A percentile compares a stretch with the other conserved stretches of the same genome.
phyloP scores from a whole-genome alignment of 2,888 invertebrate genomes.

The Lapara coniferarum region DNA sequence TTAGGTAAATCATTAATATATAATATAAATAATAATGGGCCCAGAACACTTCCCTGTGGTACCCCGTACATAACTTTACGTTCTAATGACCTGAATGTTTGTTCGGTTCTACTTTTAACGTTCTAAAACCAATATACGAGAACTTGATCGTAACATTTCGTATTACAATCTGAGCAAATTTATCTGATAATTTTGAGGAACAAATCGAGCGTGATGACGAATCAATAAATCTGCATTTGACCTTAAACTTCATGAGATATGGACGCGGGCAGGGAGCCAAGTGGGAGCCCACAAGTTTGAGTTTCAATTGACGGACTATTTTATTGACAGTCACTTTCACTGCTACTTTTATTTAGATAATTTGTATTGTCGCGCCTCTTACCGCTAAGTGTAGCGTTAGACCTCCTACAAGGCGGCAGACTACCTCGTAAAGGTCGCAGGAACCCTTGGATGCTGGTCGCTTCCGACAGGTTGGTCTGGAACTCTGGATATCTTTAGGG shows the following conservation, averaged over 20 bases:
- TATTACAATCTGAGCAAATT: not conserved
- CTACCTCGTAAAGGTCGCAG: too few species aligned
- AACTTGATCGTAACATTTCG: not conserved
- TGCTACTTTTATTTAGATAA: not conserved
- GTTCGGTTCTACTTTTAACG: too few species aligned
- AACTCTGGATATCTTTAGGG: too few species aligned
- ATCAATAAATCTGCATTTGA: conserved; percentile 33
- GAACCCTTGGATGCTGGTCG: too few species aligned
- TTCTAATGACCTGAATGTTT: too few species aligned
- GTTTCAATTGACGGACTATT: conserved; percentile 26
- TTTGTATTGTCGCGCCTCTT: not conserved
- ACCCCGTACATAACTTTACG: too few species aligned
- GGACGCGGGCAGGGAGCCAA: conserved; percentile 34
- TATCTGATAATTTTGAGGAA: conserved; percentile 36
- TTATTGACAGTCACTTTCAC: not conserved
- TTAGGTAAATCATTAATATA: too few species aligned
- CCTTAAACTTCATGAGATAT: conserved; percentile 37
- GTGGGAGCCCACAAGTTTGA: conserved; percentile 6
- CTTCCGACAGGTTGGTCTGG: too few species aligned
- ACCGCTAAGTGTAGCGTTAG: not conserved
- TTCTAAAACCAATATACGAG: not conserved
- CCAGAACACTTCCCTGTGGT: too few species aligned
- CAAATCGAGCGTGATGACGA: conserved; percentile 38
- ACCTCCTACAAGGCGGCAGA: too few species aligned
- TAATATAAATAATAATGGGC: too few species aligned